These are phyloP conservation scores for Phenganax marumi DNA, from an alignment of 92 coral and sea anemone genomes.

Conservation along the genomic window DNA sequence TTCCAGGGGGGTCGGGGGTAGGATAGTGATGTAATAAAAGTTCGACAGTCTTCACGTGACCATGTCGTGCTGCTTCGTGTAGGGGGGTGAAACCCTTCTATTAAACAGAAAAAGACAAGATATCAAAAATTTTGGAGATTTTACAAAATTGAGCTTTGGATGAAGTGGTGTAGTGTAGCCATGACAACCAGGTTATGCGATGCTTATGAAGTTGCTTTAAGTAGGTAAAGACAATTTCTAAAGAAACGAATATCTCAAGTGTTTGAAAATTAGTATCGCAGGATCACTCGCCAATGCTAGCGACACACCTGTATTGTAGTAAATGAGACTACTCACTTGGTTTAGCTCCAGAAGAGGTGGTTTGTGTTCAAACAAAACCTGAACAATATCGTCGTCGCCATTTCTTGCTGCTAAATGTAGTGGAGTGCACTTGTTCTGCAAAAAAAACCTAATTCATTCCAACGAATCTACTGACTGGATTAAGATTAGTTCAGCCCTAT, in stretches of 20 bases:
- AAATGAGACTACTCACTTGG: slow-evolving; percentile 1
- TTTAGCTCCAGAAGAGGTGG: slow-evolving; percentile 74
- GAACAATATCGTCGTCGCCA: slow-evolving; percentile 91
- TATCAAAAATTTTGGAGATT: background rate
- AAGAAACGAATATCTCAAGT: too few species aligned
- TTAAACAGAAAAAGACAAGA: slow-evolving; percentile 1
- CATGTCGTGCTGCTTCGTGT: slow-evolving; percentile 94
- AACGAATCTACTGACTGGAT: background rate
- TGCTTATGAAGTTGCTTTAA: too few species aligned
- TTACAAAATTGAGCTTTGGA: too few species aligned
- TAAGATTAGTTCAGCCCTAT: background rate
- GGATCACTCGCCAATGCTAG: background rate
- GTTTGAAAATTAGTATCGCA: background rate
- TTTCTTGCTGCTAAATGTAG: slow-evolving; percentile 94
- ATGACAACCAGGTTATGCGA: too few species aligned
- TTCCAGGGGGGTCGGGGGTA: slow-evolving; percentile 92
- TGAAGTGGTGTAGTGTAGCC: too few species aligned
- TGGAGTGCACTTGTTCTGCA: slow-evolving; percentile 96
- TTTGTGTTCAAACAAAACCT: slow-evolving; percentile 78
- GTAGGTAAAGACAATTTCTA: too few species aligned
- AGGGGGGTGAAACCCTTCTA: slow-evolving; percentile 99
- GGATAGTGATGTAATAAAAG: slow-evolving; percentile 77
- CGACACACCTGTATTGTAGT: background rate
- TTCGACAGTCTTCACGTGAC: slow-evolving; percentile 81
- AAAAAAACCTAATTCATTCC: background rate